These are phyloP conservation scores for Aphodius granarius DNA, from an alignment of 2,888 invertebrate species.

Conservation along the genomic window DNA sequence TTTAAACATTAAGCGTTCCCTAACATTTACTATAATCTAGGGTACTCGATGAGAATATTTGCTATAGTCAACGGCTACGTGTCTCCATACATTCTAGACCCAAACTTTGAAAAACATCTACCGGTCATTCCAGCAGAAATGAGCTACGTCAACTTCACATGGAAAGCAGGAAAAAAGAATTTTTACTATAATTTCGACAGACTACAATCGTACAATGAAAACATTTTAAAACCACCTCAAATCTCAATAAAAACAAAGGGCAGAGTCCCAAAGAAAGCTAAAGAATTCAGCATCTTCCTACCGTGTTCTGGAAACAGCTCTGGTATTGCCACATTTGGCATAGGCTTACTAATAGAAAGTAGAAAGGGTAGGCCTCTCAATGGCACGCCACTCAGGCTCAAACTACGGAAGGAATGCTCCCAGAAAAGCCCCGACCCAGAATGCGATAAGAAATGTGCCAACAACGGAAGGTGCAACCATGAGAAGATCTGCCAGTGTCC, in stretches of 20 bases:
- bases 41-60: conserved; percentile 84
- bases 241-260: conserved; percentile 86
- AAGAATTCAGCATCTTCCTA: conserved; percentile 87
- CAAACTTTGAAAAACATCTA: conserved; percentile 85
- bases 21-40: conserved; percentile 53
- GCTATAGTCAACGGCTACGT: conserved; percentile 88
- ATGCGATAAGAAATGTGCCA: conserved; percentile 84
- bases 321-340: conserved; percentile 84
- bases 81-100: conserved; percentile 82
- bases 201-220: conserved; percentile 81
- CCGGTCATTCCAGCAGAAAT: conserved; percentile 93
- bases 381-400: conserved; percentile 84
- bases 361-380: conserved; percentile 77
- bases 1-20: background rate
- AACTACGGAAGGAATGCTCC: conserved; percentile 90
- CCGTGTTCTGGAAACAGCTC: conserved; percentile 87
- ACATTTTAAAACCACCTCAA: conserved; percentile 82
- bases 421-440: conserved; percentile 92
- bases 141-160: conserved; percentile 87
- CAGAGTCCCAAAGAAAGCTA: conserved; percentile 81
- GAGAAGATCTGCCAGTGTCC: conserved; percentile 86
- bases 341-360: conserved; percentile 79
- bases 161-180: conserved; percentile 80
- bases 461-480: conserved; percentile 82
- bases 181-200: conserved; percentile 87